phyloP scores from a whole-genome alignment of 2,113 vertebrate genomes.

The Trichomycterus rosablanca region DNA sequence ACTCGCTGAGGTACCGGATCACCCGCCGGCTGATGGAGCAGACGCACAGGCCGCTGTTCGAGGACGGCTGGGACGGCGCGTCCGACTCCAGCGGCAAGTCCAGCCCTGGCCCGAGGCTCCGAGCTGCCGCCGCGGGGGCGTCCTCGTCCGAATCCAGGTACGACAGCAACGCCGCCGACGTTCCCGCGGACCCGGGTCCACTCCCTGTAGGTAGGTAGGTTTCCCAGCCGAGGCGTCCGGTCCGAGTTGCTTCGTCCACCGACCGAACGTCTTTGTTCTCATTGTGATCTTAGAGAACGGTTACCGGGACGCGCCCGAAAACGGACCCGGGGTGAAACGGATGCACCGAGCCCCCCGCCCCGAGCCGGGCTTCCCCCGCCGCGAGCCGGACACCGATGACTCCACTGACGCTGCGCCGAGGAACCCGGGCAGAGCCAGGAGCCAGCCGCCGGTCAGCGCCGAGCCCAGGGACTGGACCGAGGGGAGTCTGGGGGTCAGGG shows the following conservation, averaged over 20 bases:
- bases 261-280: too few relatives aligned
- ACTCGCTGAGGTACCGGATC: conserved; percentile 82
- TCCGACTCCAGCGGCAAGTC: conserved; percentile 69
- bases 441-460: conserved; percentile 60
- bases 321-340: background rate
- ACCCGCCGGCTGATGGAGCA: conserved; percentile 85
- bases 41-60: conserved; percentile 84
- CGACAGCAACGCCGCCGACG: conserved; percentile 13
- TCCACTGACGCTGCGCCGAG: conserved; percentile 45
- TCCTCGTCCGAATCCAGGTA: conserved; percentile 44
- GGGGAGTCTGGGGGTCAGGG: conserved; percentile 67
- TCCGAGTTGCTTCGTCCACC: too few relatives aligned
- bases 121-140: conserved; percentile 43
- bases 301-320: conserved; percentile 16
- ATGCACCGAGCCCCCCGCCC: conserved; percentile 41
- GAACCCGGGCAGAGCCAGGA: conserved; percentile 70
- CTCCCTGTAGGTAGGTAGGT: conserved; percentile 44
- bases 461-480: conserved; percentile 77
- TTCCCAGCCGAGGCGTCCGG: background rate
- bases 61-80: conserved; percentile 76
- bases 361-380: conserved; percentile 29
- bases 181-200: background rate
- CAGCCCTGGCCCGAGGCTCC: conserved; percentile 62
- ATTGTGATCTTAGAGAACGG: conserved; percentile 45
- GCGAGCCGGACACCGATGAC: conserved; percentile 48